phyloP scores from a whole-genome alignment of 2,888 invertebrate species.

The Latheticus oryzae region DNA sequence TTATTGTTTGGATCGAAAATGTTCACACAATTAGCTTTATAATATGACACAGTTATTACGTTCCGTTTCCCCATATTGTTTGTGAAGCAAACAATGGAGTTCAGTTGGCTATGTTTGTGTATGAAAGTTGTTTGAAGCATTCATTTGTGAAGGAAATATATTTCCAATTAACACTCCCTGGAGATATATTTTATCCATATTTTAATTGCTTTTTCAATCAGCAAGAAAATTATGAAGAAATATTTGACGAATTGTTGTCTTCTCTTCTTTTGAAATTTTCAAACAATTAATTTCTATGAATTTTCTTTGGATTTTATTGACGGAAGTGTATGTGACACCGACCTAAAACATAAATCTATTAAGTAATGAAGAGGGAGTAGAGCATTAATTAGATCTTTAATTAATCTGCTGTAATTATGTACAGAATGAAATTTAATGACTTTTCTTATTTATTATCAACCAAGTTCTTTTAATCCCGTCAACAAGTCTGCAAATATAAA shows the following conservation, averaged over 20 bases:
- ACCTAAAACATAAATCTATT: conserved; percentile 8
- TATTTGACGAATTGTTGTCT: too few species aligned
- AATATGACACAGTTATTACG: conserved; percentile 43
- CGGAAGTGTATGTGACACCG: conserved; percentile 2
- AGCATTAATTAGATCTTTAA: conserved; percentile 28
- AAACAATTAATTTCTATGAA: too few species aligned
- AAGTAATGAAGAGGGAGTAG: conserved; percentile 5
- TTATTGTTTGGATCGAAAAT: conserved; percentile 28
- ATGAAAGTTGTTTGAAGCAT: conserved; percentile 35
- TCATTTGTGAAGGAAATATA: conserved; percentile 31
- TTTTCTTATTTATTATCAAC: conserved; percentile 31
- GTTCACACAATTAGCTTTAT: conserved; percentile 43
- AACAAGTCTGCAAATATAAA: conserved; percentile 27
- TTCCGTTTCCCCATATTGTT: conserved; percentile 39
- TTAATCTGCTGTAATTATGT: conserved; percentile 25
- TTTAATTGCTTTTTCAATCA: too few species aligned
- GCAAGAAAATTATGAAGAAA: too few species aligned
- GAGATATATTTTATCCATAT: too few species aligned
- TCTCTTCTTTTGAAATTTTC: too few species aligned
- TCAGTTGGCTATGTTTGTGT: conserved; percentile 34
- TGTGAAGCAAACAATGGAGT: conserved; percentile 40
- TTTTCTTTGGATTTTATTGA: too few species aligned
- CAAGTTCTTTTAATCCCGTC: conserved; percentile 27
- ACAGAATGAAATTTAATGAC: conserved; percentile 31
- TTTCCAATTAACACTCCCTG: conserved; percentile 20